phyloP scores from a whole-genome alignment of 1,140 invertebrate genomes.

The Mylabris phalerata region DNA sequence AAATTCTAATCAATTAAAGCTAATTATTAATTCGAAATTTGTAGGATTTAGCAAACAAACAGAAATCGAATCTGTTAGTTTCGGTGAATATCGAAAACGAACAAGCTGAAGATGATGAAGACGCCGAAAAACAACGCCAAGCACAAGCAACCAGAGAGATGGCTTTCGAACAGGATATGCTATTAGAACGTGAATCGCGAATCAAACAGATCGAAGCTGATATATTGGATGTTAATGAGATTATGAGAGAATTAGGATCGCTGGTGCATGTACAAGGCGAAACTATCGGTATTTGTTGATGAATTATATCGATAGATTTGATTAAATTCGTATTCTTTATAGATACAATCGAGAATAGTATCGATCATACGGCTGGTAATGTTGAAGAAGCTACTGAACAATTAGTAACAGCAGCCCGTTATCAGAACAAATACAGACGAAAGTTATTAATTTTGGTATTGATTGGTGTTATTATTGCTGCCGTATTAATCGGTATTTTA shows the following conservation, averaged over 20 bases:
- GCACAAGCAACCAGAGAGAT: slow-evolving; percentile 50
- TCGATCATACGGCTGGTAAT: slow-evolving; percentile 67
- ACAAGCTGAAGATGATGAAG: slow-evolving; percentile 42
- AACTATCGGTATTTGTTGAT: slow-evolving; percentile 62
- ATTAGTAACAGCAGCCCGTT: slow-evolving; percentile 67
- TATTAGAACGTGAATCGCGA: slow-evolving; percentile 65
- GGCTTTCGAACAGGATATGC: slow-evolving; percentile 69
- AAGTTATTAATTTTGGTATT: slow-evolving; percentile 62
- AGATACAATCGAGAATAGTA: slow-evolving; percentile 86
- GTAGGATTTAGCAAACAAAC: slow-evolving; percentile 66
- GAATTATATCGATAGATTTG: not conserved
- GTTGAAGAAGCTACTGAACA: slow-evolving; percentile 73
- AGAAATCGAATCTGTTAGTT: slow-evolving; percentile 64
- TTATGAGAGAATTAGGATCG: slow-evolving; percentile 80
- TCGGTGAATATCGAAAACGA: slow-evolving; percentile 37
- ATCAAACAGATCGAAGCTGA: slow-evolving; percentile 74
- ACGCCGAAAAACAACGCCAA: slow-evolving; percentile 50
- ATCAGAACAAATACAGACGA: slow-evolving; percentile 65
- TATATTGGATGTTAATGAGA: slow-evolving; percentile 84
- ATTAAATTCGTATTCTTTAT: slow-evolving; percentile 15
- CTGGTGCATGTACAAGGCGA: slow-evolving; percentile 78
- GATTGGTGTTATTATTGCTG: slow-evolving; percentile 56
- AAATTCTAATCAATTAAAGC: slow-evolving; percentile 6
- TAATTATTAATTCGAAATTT: slow-evolving; percentile 12
- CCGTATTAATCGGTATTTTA: slow-evolving; percentile 59